phyloP scores from a whole-genome alignment of 2,113 vertebrate species.

The Boulengeromyrus knoepffleri region DNA sequence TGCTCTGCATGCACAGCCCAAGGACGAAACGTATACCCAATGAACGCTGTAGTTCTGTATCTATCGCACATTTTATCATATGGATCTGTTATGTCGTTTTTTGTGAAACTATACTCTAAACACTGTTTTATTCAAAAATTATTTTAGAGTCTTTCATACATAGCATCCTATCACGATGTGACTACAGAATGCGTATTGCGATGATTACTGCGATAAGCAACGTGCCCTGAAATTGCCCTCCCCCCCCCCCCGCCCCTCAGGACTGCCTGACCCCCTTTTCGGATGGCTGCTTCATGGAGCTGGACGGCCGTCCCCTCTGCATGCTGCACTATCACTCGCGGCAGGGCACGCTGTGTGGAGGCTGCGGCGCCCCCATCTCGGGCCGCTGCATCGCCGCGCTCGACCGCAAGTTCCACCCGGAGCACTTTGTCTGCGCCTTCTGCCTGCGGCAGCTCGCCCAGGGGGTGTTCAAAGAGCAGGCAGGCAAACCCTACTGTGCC shows the following conservation, averaged over 20 bases:
- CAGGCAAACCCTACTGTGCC: conserved; percentile 71
- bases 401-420: conserved; percentile 76
- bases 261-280: conserved; percentile 72
- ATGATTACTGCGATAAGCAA: neutral
- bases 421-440: conserved; percentile 83
- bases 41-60: neutral
- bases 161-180: neutral
- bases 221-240: neutral
- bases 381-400: conserved; percentile 74
- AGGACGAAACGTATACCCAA: neutral
- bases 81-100: neutral
- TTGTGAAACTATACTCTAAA: neutral
- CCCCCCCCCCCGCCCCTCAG: conserved; percentile 43
- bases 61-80: neutral
- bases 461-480: conserved; percentile 69
- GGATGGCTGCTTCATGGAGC: conserved; percentile 69
- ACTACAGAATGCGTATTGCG: neutral
- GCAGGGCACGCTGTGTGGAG: conserved; percentile 69
- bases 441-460: conserved; percentile 76
- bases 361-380: conserved; percentile 62
- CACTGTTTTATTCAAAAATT: neutral
- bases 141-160: neutral
- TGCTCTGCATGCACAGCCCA: neutral
- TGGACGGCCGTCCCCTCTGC: conserved; percentile 75
- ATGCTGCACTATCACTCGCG: conserved; percentile 73